phyloP scores from a whole-genome alignment of 2,888 invertebrate species.

The Imbricaverruca yamaguchii region DNA sequence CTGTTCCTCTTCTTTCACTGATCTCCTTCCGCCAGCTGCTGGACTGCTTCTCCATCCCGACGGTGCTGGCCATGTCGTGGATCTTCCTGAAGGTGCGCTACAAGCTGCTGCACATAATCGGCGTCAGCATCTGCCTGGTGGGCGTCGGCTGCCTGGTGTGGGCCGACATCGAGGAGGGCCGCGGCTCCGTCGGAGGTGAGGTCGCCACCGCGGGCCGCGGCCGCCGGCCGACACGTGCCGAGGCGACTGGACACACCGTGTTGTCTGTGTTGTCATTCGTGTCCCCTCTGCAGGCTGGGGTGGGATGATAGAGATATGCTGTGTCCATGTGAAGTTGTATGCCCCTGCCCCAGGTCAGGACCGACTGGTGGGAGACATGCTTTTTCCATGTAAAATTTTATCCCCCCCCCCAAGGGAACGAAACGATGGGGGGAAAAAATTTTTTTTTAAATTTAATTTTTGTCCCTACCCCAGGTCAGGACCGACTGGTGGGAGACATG shows the following conservation, averaged over 20 bases:
- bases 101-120: slow-evolving; percentile 64
- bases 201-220: not conserved
- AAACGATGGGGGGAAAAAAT: too few relatives aligned
- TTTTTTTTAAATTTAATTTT: too few relatives aligned
- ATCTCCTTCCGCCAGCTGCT: slow-evolving; percentile 59
- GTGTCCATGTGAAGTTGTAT: too few relatives aligned
- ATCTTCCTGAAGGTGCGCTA: slow-evolving; percentile 67
- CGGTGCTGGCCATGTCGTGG: slow-evolving; percentile 67
- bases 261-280: too few relatives aligned
- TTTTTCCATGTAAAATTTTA: slow-evolving; percentile 37
- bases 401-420: too few relatives aligned
- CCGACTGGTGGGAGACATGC: slow-evolving; percentile 71
- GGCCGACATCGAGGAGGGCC: slow-evolving; percentile 61
- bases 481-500: slow-evolving; percentile 59
- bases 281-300: too few relatives aligned
- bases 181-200: slow-evolving; percentile 34
- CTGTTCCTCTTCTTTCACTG: not conserved
- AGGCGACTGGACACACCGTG: too few relatives aligned
- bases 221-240: too few relatives aligned
- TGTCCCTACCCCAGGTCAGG: slow-evolving; percentile 51
- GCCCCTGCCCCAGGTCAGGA: slow-evolving; percentile 54
- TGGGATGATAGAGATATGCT: too few relatives aligned
- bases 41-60: slow-evolving; percentile 77
- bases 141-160: slow-evolving; percentile 75
- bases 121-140: slow-evolving; percentile 68